These are phyloP conservation scores for Sandelia bainsii DNA, from an alignment of 2,797 vertebrate genomes.

Conservation along the genomic window DNA sequence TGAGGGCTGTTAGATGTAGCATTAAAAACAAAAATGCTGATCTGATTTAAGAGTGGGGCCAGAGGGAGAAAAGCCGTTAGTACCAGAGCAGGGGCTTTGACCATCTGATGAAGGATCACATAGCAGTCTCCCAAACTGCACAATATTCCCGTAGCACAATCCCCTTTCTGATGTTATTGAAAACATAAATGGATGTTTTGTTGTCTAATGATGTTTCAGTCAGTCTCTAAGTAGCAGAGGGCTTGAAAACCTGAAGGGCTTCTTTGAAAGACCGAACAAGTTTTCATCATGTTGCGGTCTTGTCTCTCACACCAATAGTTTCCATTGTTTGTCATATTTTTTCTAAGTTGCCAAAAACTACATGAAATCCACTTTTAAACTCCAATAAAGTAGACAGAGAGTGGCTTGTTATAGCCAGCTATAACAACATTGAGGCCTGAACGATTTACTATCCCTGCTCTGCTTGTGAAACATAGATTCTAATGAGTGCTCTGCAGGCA, in stretches of 20 bases:
- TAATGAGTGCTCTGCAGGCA: conserved; percentile 82
- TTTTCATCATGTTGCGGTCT: conserved; percentile 68
- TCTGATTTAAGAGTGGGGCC: conserved; percentile 78
- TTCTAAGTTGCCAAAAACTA: conserved; percentile 73
- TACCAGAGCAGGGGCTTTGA: conserved; percentile 61
- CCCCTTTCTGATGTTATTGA: conserved; percentile 66
- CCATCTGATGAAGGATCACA: conserved; percentile 69
- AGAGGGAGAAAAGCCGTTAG: conserved; percentile 73
- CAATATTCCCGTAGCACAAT: conserved; percentile 57
- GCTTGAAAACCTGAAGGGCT: conserved; percentile 42
- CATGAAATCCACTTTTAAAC: conserved; percentile 79
- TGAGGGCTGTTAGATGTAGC: conserved; percentile 75
- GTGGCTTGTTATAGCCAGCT: conserved; percentile 83
- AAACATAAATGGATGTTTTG: conserved; percentile 73
- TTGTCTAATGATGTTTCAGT: conserved; percentile 73
- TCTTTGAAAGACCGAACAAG: conserved; percentile 63
- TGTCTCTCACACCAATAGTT: conserved; percentile 67
- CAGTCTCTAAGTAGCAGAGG: conserved; percentile 64
- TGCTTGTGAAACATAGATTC: conserved; percentile 86
- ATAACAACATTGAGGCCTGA: conserved; percentile 81
- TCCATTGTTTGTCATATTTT: conserved; percentile 77
- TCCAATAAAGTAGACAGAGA: conserved; percentile 82
- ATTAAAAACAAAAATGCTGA: conserved; percentile 69
- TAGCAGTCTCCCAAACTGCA: conserved; percentile 52
- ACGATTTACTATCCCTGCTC: conserved; percentile 85